Evolutionary conservation across 2,888 invertebrate species (phyloP), one percentile per base, ranked within the genome.

Genomic region (Synanthedon vespiformis): DNA sequence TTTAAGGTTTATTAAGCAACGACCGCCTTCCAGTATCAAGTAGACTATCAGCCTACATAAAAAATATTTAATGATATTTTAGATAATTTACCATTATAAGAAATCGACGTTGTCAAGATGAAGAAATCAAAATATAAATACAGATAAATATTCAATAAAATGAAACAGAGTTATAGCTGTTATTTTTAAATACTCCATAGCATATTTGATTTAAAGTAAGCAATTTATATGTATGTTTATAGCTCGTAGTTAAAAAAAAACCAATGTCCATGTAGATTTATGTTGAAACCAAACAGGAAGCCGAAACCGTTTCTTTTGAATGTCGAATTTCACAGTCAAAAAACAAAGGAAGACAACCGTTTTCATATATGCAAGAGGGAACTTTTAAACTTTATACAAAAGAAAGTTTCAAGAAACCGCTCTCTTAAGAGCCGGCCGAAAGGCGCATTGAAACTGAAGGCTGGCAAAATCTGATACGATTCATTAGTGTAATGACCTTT

Each of bases 401-500:
- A 40, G 40, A 40, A 44, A 47, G 51, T 49, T 40, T 13, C 12
- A 53, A 75, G 72, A 60, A 58, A 57, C 69, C 56, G 67, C 61
- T 64, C 68, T 63, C 34, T 34, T 34, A 72, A 75, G 72, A 74
- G 70, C 72, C 72, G 70, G 64, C 77, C 75, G 63, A 79, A 82
- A 79, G 80, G 74, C 59, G 67, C 75, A 72, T 75, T 74, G 74
- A 75, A 66, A 63, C 68, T 73, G 74, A 71, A 74, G 79, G 65
- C 70, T 34, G 72, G 63, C 66, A 71, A 74, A 81, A 86, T 85
- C 88, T 83, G 88, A 88, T 88, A 88, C 82, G 88, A 84, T 88
- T 88, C 88, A 88, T 88, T 88, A 87, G 74, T 72, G 74, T 81
- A 87, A 88, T 79, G 86, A 83, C 72, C 79, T 83, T 82, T 88